Evolutionary conservation across 2,888 invertebrate genomes (phyloP).

Genomic region (Mamestra brassicae): DNA sequence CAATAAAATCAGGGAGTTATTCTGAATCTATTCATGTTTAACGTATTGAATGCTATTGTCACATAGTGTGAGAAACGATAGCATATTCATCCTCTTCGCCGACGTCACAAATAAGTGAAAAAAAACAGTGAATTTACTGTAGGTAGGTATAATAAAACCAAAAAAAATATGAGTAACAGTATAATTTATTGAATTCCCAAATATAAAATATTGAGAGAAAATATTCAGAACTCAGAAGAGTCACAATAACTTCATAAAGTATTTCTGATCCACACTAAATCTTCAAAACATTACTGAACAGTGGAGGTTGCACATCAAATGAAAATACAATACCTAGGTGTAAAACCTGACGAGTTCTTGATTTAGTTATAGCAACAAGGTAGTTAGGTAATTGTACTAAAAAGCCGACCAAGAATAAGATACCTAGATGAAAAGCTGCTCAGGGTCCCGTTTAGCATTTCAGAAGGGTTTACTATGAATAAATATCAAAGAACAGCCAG

Average conservation of each 20-base stretch:
- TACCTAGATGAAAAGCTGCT: neutral
- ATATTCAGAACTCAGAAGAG: conserved; percentile 51
- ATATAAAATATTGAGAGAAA: conserved; percentile 88
- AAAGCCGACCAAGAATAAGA: neutral
- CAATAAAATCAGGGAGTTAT: too few species aligned
- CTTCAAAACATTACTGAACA: conserved; percentile 6
- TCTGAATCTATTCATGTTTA: too few species aligned
- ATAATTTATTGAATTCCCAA: conserved; percentile 89
- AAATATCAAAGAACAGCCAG: neutral
- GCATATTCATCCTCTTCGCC: too few species aligned
- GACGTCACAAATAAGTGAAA: too few species aligned
- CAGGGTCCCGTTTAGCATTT: neutral
- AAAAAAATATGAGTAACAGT: conserved; percentile 84
- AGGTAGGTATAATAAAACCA: conserved; percentile 59
- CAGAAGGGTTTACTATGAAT: neutral
- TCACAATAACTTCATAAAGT: conserved; percentile 70
- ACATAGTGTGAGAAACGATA: too few species aligned
- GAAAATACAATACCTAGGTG: neutral
- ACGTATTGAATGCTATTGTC: too few species aligned
- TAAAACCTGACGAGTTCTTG: neutral
- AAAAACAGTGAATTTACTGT: too few species aligned
- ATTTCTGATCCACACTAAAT: conserved; percentile 35
- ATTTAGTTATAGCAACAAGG: neutral
- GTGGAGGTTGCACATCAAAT: conserved; percentile 55
- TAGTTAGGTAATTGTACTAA: neutral